These are phyloP conservation scores for Recurvirostra avosetta DNA, from an alignment of 2,113 vertebrate genomes.

Conservation along the genomic window DNA sequence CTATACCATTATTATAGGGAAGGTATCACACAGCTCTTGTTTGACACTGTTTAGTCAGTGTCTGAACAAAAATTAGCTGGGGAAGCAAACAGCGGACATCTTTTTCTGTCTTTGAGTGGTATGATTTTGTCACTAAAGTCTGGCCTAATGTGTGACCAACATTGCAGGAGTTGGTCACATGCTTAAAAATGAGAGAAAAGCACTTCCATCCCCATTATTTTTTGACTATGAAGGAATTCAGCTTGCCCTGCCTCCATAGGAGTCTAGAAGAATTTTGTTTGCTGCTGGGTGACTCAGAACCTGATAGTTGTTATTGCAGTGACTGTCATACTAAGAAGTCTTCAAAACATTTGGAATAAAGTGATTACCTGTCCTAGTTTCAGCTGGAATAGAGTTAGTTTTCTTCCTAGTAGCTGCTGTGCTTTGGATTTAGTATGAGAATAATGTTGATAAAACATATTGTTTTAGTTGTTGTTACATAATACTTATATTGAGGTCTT, in stretches of 20 bases:
- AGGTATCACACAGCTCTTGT: not conserved
- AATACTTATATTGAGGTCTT: not conserved
- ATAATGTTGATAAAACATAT: not conserved
- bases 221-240: not conserved
- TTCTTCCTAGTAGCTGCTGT: not conserved
- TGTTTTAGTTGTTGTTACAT: not conserved
- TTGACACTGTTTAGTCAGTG: not conserved
- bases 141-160: not conserved
- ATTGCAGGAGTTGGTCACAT: not conserved
- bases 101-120: not conserved
- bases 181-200: not conserved
- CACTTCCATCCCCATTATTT: not conserved
- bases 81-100: not conserved
- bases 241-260: not conserved
- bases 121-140: not conserved
- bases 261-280: not conserved
- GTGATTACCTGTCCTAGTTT: not conserved
- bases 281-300: not conserved
- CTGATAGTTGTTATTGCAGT: not conserved
- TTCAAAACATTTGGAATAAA: not conserved
- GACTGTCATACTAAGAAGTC: not conserved
- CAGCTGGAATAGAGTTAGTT: not conserved
- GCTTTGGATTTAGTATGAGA: not conserved
- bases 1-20: not conserved
- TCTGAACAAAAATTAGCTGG: not conserved